A percentile compares a stretch with the other conserved stretches of the same genome.
These are phyloP conservation scores for Cephalopachus bancanus DNA, from an alignment of 2,797 vertebrate species.

Conservation along the genomic window DNA sequence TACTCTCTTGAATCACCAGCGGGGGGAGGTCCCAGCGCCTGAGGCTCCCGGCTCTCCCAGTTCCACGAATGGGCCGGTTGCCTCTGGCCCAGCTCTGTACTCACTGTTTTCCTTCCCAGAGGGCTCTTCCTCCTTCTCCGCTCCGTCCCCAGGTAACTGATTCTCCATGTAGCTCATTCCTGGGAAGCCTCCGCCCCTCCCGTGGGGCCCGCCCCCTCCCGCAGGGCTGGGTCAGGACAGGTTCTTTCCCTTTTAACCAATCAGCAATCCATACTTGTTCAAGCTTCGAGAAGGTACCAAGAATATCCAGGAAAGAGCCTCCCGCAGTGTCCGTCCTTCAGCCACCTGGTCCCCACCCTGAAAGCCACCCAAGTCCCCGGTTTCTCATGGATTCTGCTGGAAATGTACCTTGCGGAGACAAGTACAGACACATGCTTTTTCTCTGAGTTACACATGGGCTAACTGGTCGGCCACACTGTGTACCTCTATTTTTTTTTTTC, in stretches of 20 bases:
- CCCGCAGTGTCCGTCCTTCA: not conserved
- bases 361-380: too few species aligned
- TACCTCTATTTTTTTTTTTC: too few species aligned
- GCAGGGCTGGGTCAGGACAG: not conserved
- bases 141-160: not conserved
- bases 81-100: not conserved
- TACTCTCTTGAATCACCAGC: not conserved
- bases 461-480: accelerated
- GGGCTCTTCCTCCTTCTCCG: not conserved
- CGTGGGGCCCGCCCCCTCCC: too few species aligned
- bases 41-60: not conserved
- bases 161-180: not conserved
- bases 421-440: too few species aligned
- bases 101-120: not conserved
- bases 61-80: not conserved
- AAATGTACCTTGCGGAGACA: too few species aligned
- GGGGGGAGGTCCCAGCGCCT: not conserved
- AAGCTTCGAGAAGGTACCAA: not conserved
- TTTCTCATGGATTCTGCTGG: not conserved
- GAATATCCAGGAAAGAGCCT: not conserved
- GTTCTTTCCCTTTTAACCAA: not conserved
- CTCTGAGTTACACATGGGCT: accelerated
- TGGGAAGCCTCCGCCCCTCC: not conserved
- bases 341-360: too few species aligned
- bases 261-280: not conserved